Evolutionary conservation across 2,797 vertebrate genomes (phyloP), one percentile per base, ranked within the genome.

Genomic region (Mycteria americana): DNA sequence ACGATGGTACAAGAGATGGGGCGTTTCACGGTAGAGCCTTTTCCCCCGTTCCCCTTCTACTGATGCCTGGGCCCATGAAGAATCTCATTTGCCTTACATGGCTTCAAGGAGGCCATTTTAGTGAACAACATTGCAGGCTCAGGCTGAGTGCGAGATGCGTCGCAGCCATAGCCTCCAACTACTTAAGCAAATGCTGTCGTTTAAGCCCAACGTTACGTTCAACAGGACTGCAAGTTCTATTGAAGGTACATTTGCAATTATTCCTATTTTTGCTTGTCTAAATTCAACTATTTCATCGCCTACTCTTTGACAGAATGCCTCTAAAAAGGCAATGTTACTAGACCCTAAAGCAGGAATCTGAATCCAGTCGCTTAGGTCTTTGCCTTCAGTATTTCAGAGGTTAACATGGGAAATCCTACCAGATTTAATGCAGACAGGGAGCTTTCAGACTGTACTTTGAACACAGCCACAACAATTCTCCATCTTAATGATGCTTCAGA

Each of bases 101-200:
- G 50, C 31, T 75, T 19, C 31, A 43, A 43, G 57, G 33, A 16
- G 25, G 50, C 64, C 39, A 8, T 50, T 74, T 43, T 10, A 83
- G 68, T 33, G 78, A 53, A 25, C 15, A n/a, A 3, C 21, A 10
- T 0, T 3, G 50, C n/a, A 24, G 39, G 43, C 60, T 53, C 76
- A 8, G n/a, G 33, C 54, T 16, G 37, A 22, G 31, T 1, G 5
- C 30, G 8, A 18, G 54, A 33, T 1, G 27, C 1, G 0, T 11
- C 28, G 45, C 5, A 57, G 73, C 35, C 68, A 22, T 8, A 21
- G 57, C 3, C 72, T 46, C 54, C 33, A 24, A 25, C 57, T 14
- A 6, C 39, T 28, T 27, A 1, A 57, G 21, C 16, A 53, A 53
- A 86, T 2, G 22, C 13, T 69, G 31, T 11, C 16, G 5, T 43